Base-by-base conservation (phyloP, 2,888 invertebrate genomes). In the Drosophila infuscata region DNA sequence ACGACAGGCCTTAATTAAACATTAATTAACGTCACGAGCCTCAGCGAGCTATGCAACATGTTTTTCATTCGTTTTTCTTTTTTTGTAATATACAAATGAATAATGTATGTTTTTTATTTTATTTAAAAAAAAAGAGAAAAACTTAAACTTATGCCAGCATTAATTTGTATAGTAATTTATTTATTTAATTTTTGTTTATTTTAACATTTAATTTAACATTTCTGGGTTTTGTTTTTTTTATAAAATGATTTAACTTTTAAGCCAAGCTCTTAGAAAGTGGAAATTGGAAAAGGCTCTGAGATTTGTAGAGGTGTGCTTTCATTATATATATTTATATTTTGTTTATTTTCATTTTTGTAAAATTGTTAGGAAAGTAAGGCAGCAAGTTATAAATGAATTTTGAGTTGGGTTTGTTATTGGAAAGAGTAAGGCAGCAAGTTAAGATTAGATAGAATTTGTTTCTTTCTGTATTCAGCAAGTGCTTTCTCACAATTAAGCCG, bases 381-480 rank as follows among this genome's bases (percentile, higher is more conserved):
- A 89, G 89, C 84, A 89, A 84, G 89, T 87, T 81, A 69, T 56
- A 72, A 82, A 76, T 78, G 71, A 84, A 83, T 72, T 73, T 74
- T 58, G 52, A 68, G 71, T 83, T 73, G 73, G 82, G 65, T 79
- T 64, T 62, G 33, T 71, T 67, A 60, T 71, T 70, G 49, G 77
- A 66, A 70, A 75, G 85, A 88, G 76, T 89, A 85, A 85, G 85
- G 85, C 85, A 85, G 85, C 85, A 73, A 88, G 84, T 89, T 80
- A 80, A 84, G 89, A 87, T 64, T 85, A 76, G 75, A 85, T 71
- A 82, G 66, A 70, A 36, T 61, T 61, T 43, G 52, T 38, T 68
- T 65, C 62, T 43, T 65, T 76, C 72, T 57, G 79, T 82, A 74
- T 88, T 85, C 85, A 88, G 89, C 85, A 85, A 88, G 88, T 89